A percentile compares a stretch with the other conserved stretches of the same genome.
Conservation (phyloP, 2,113 vertebrate genomes). For the Alces alces region DNA sequence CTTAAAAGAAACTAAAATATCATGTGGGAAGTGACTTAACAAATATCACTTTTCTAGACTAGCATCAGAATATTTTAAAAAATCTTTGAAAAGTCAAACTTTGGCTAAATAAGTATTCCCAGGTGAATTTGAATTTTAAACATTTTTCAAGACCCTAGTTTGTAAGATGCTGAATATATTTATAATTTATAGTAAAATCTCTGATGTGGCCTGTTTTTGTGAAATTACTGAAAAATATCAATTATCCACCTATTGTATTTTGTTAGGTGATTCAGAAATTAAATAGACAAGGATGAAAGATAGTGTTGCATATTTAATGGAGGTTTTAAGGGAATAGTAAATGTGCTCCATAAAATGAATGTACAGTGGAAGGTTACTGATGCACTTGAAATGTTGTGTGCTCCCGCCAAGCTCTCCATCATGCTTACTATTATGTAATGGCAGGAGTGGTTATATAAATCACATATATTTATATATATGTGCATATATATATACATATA, state of each 20-base stretch:
- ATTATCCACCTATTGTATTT: neutral
- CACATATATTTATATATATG: neutral
- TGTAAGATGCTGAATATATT: neutral
- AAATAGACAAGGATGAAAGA: neutral
- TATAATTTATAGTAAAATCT: neutral
- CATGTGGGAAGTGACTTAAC: neutral
- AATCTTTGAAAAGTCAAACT: neutral
- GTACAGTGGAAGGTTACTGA: neutral
- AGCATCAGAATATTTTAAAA: neutral
- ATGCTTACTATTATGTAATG: neutral
- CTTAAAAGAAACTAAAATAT: neutral
- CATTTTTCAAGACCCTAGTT: neutral
- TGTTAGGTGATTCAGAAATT: neutral
- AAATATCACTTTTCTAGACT: neutral
- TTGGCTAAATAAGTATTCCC: neutral
- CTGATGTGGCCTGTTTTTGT: neutral
- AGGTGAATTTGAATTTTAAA: neutral
- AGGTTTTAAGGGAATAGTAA: slow-evolving; percentile 4
- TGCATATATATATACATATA: neutral
- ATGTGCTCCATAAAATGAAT: neutral
- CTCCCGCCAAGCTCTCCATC: neutral
- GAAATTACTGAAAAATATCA: neutral
- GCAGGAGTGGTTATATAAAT: neutral
- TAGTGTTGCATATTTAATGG: slow-evolving; percentile 27
- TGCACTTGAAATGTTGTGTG: neutral